Percentiles rank a stretch among this genome's conserved stretches.
Conservation (phyloP, 2,113 vertebrate species). For the Equus quagga region DNA sequence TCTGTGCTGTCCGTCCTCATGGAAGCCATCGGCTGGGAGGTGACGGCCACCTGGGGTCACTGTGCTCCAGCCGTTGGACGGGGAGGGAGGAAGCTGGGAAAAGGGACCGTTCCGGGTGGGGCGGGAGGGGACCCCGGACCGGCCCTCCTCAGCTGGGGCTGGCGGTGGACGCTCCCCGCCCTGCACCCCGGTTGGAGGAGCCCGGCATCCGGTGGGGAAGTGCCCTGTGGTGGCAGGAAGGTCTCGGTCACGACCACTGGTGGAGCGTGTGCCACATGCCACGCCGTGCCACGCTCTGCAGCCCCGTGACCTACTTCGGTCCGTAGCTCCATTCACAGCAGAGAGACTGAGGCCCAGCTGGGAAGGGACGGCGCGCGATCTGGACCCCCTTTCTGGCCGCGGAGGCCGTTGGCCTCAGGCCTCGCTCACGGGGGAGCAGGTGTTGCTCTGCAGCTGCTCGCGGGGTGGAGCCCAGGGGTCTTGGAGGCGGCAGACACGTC, state of each 20-base stretch:
- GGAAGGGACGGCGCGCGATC: background rate
- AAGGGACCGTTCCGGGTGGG: background rate
- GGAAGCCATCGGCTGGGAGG: background rate
- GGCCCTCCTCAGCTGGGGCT: accelerated
- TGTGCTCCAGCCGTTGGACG: conserved; percentile 83
- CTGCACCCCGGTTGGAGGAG: background rate
- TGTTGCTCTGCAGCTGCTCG: background rate
- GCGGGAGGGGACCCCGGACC: background rate
- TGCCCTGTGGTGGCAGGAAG: too few relatives aligned
- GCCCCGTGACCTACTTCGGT: background rate
- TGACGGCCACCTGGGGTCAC: conserved; percentile 88
- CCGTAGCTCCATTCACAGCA: accelerated
- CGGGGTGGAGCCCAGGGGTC: background rate
- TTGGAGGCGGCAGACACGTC: background rate
- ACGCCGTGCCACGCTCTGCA: accelerated
- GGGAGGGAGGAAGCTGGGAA: background rate
- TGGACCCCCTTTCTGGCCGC: background rate
- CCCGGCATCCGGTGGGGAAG: accelerated
- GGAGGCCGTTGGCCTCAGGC: background rate
- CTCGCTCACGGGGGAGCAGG: too few relatives aligned
- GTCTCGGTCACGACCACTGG: accelerated
- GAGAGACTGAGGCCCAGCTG: background rate
- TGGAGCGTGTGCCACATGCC: accelerated
- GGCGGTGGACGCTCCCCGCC: accelerated
- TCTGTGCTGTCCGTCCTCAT: background rate